phyloP scores from a whole-genome alignment of 2,113 vertebrate genomes.

The Castor canadensis region DNA sequence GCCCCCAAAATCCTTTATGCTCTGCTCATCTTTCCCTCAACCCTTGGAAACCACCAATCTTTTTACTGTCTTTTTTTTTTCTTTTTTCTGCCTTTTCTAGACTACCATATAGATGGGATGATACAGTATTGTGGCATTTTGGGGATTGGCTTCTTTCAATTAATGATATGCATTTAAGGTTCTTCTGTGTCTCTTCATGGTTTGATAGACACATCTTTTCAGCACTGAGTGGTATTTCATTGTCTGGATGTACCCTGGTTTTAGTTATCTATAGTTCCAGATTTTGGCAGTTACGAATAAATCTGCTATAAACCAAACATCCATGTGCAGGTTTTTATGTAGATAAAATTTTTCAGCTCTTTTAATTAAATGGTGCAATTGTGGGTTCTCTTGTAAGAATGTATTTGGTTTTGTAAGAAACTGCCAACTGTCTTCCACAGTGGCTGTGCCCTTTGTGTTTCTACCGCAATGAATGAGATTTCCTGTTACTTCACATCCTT shows the following conservation, averaged over 20 bases:
- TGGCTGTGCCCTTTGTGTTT: background rate
- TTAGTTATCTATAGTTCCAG: background rate
- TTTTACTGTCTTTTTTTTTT: no score
- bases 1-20: no score
- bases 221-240: no score
- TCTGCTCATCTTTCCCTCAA: no score
- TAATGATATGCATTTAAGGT: no score
- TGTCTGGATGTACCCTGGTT: background rate
- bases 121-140: background rate
- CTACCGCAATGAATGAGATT: background rate
- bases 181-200: no score
- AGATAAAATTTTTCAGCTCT: background rate
- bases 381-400: background rate
- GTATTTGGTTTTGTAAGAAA: background rate
- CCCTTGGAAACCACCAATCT: no score
- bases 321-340: background rate
- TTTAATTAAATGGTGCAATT: background rate
- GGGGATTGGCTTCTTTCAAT: background rate
- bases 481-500: background rate
- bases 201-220: no score
- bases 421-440: no score
- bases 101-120: background rate
- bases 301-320: background rate
- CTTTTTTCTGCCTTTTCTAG: background rate
- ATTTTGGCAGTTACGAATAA: background rate